These are phyloP conservation scores for Napeogenes inachia DNA, from an alignment of 2,888 invertebrate genomes.

Conservation along the genomic window DNA sequence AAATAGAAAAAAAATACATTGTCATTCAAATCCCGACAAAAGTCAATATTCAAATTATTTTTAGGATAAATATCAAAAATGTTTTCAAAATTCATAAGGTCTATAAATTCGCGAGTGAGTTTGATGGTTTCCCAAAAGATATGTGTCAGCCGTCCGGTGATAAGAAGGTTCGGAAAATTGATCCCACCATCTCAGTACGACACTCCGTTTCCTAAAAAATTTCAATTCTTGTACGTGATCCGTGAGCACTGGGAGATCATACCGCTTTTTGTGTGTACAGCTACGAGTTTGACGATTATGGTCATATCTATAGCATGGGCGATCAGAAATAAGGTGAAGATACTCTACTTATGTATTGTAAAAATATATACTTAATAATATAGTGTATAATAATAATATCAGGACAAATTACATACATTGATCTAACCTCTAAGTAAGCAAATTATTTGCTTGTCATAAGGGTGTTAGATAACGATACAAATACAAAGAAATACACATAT, in stretches of 20 bases:
- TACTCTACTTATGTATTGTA: too few species aligned
- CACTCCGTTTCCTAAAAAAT: slow-evolving; percentile 41
- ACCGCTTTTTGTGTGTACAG: slow-evolving; percentile 48
- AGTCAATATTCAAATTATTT: slow-evolving; percentile 23
- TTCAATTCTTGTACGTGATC: slow-evolving; percentile 42
- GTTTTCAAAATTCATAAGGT: slow-evolving; percentile 48
- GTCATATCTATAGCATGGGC: slow-evolving; percentile 42
- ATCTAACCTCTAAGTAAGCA: too few species aligned
- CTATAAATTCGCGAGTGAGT: slow-evolving; percentile 12
- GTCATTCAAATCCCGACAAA: background rate
- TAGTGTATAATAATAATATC: too few species aligned
- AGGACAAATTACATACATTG: too few species aligned
- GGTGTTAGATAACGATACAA: too few species aligned
- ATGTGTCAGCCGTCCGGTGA: slow-evolving; percentile 5
- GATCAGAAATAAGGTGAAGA: slow-evolving; percentile 48
- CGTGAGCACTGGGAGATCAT: slow-evolving; percentile 57
- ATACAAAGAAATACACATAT: too few species aligned
- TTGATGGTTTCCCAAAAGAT: slow-evolving; percentile 24
- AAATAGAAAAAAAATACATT: background rate
- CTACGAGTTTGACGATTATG: slow-evolving; percentile 35
- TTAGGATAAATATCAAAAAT: slow-evolving; percentile 25
- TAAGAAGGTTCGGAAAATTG: slow-evolving; percentile 29
- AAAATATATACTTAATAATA: too few species aligned
- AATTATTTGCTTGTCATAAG: too few species aligned
- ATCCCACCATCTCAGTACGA: slow-evolving; percentile 62